Percentiles rank a stretch among this genome's conserved stretches.
Conservation (phyloP, 2,888 invertebrate genomes). For the Thereva unica region DNA sequence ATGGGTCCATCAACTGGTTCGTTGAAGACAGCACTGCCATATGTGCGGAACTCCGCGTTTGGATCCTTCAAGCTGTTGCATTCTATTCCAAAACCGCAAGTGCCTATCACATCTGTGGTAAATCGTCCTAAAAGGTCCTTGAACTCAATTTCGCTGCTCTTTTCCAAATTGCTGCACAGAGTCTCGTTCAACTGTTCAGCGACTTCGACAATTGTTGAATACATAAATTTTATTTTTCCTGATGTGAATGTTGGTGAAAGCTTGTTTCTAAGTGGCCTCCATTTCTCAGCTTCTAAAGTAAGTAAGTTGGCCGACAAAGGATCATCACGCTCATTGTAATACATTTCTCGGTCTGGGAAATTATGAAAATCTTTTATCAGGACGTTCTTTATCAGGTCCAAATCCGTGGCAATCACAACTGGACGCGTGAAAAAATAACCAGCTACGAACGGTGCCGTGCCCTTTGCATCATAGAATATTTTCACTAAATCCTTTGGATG, state of each 20-base stretch:
- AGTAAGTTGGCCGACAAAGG: slow-evolving; percentile 57
- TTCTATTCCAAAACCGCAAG: slow-evolving; percentile 60
- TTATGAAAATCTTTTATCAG: slow-evolving; percentile 49
- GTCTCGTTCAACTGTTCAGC: slow-evolving; percentile 43
- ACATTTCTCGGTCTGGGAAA: slow-evolving; percentile 54
- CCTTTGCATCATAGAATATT: slow-evolving; percentile 48
- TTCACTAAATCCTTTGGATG: slow-evolving; percentile 29
- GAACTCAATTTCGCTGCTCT: slow-evolving; percentile 51
- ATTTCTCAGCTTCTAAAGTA: slow-evolving; percentile 55
- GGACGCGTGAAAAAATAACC: slow-evolving; percentile 51
- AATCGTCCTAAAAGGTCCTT: slow-evolving; percentile 58
- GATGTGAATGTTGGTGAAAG: slow-evolving; percentile 48
- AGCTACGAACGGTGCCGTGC: slow-evolving; percentile 52
- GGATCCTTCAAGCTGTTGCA: slow-evolving; percentile 57
- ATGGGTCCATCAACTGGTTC: slow-evolving; percentile 39
- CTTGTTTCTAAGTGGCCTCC: slow-evolving; percentile 53
- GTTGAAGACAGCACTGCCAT: slow-evolving; percentile 47
- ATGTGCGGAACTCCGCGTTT: slow-evolving; percentile 53
- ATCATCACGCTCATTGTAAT: slow-evolving; percentile 51
- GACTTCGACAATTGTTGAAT: slow-evolving; percentile 47
- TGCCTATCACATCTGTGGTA: slow-evolving; percentile 61
- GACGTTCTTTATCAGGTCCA: slow-evolving; percentile 51
- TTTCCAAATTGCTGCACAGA: slow-evolving; percentile 40
- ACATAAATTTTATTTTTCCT: slow-evolving; percentile 49
- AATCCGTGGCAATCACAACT: slow-evolving; percentile 49